Conservation (phyloP, 2,888 invertebrate species). For the Phorcus lineatus region DNA sequence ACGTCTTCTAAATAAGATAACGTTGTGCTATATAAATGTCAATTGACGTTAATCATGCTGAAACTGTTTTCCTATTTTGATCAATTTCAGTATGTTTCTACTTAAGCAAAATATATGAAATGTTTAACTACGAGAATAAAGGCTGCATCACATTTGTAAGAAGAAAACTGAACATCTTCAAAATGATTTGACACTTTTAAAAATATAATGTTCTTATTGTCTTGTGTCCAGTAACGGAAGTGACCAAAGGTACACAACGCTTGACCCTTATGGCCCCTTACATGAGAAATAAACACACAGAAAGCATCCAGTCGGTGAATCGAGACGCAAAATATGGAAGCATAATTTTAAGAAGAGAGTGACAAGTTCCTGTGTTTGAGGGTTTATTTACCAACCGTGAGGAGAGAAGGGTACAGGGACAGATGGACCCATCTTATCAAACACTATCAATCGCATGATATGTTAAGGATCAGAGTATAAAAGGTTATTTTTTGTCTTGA, state of each 20-base stretch:
- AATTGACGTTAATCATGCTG: too few relatives aligned
- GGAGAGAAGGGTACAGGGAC: neutral
- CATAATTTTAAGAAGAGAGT: constrained; percentile 13
- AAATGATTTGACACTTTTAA: too few relatives aligned
- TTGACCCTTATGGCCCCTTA: neutral
- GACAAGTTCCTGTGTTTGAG: constrained; percentile 8
- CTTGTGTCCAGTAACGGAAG: too few relatives aligned
- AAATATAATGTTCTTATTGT: too few relatives aligned
- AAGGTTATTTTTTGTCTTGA: neutral
- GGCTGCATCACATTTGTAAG: too few relatives aligned
- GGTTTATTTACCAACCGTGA: constrained; percentile 4
- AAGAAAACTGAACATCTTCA: too few relatives aligned
- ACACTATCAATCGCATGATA: neutral
- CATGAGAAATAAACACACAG: constrained; percentile 10
- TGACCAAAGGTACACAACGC: neutral
- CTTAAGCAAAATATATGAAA: too few relatives aligned
- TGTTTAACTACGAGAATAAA: too few relatives aligned
- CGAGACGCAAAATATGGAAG: constrained; percentile 7
- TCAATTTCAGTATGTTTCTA: too few relatives aligned
- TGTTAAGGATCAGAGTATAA: neutral
- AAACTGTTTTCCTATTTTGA: too few relatives aligned
- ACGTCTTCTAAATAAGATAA: too few relatives aligned
- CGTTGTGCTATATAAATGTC: too few relatives aligned
- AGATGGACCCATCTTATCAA: neutral
- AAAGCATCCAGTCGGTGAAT: neutral